Base-by-base conservation (phyloP, 2,888 invertebrate genomes). In the Melieria omissa region DNA sequence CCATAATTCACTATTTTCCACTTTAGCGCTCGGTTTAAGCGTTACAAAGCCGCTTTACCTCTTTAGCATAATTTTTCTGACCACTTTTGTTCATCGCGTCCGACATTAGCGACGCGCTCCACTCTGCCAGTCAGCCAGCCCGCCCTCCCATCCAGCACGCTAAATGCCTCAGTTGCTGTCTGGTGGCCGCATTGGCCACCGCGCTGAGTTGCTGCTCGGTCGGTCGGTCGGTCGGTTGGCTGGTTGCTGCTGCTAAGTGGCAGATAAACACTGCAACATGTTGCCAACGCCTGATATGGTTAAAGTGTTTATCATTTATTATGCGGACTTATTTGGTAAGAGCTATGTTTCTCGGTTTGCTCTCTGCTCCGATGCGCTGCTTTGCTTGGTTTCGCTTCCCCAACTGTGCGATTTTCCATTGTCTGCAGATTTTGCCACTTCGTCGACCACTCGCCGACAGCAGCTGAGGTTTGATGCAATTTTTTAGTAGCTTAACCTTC, bases 1-100 rank as follows among this genome's bases (percentile, higher is more conserved):
- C 55, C 69, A 69, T 69, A 69, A 69, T 69, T 69, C 62, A 69
- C 62, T 69, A 63, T 69, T 69, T 65, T 71, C 65, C 65, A 71
- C 71, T 65, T 65, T 65, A 52, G 71, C 71, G 54, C 61, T 45
- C 49, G 54, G 71, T 65, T 71, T 65, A 61, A 65, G 45, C 65
- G 41, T 65, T 71, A 65, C 61, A 65, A 65, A 65, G 65, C 71
- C 61, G 65, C 60, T 65, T 71, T 65, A 55, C 60, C 71, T 71
- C 52, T 71, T 71, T 71, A 65, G 65, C 71, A 71, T 71, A 71
- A 63, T 69, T 69, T 54, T 58, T 61, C 65, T 71, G 60, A 47
- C 65, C 60, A 65, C 61, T 60, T 54, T 65, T 71, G 65, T 65
- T 65, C 61, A 71, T 71, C 61, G 65, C 29, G 65, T 71, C 60